Evolutionary conservation across 1,140 invertebrate genomes (phyloP), one percentile per base, ranked within the genome.

Genomic region (Acromyrmex echinatior): DNA sequence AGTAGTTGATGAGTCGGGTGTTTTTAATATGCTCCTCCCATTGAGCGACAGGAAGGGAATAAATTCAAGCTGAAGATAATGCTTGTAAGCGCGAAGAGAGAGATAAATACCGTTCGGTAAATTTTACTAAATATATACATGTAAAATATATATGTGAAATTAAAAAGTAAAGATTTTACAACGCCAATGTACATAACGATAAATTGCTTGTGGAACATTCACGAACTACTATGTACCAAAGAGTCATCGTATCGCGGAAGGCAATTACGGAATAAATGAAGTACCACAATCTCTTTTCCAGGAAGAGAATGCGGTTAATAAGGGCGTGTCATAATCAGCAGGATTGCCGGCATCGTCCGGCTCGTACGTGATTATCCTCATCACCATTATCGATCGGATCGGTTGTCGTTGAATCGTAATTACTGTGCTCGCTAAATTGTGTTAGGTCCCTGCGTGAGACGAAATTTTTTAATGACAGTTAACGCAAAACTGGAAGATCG

Each of bases 281-380:
- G 73, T 70, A 28, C 28, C 53, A 39, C 53, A 45, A 31, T 84
- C 56, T 84, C 56, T 88, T 63, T 88, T 70, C 86, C 81, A 49
- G 51, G 73, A 86, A 70, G 49, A 21, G 53, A 78, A 3, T 9
- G 53, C 79, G 70, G 58, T 86, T 88, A 88, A 88, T 79, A 88
- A 88, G 82, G 87, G 84, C 87, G 87, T 87, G 82, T 86, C 62
- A 88, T 80, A 73, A 81, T 90, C 28, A 66, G 58, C 63, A 56
- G 35, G 31, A 86, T 80, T 63, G 73, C 78, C 56, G 85, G 53
- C 74, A 28, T 81, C 66, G 49, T 62, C 85, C 78, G 77, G 53
- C 63, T 62, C 78, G 39, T 81, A 70, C 25, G 53, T 53, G 86
- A 91, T 89, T 91, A 90, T 91, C 87, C 87, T 90, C 81, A 82